These are phyloP conservation scores for Corapipo altera DNA, from an alignment of 2,113 vertebrate species.

Conservation along the genomic window DNA sequence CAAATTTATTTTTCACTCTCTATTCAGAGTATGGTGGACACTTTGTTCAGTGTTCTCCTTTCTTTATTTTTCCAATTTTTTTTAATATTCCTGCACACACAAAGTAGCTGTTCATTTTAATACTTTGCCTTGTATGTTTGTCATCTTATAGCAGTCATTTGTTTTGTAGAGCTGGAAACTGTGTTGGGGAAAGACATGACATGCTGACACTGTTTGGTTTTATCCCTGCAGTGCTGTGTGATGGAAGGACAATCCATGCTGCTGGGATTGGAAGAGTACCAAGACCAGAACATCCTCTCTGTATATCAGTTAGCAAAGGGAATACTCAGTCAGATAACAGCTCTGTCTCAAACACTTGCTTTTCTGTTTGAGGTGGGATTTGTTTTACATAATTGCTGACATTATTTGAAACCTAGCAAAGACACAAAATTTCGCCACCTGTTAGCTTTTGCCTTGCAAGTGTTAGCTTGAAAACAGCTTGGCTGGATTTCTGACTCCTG, in stretches of 20 bases:
- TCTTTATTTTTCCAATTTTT: background rate
- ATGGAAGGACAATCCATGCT: background rate
- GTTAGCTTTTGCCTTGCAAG: background rate
- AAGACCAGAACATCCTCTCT: background rate
- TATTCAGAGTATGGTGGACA: background rate
- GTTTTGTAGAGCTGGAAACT: background rate
- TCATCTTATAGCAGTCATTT: background rate
- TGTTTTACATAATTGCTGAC: background rate
- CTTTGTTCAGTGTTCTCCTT: background rate
- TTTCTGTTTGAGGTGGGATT: background rate
- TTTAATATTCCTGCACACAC: background rate
- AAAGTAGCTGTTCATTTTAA: background rate
- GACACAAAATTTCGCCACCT: background rate
- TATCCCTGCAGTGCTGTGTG: background rate
- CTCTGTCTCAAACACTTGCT: background rate
- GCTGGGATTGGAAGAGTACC: background rate
- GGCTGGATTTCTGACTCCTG: background rate
- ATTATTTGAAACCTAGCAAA: background rate
- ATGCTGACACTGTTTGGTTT: accelerated
- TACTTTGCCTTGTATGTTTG: background rate
- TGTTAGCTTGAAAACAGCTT: background rate
- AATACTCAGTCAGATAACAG: background rate
- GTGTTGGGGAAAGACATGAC: background rate
- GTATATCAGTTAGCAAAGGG: background rate
- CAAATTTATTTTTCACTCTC: background rate